Evolutionary conservation across 2,888 invertebrate species (phyloP).

Genomic region (Xestia c-nigrum): DNA sequence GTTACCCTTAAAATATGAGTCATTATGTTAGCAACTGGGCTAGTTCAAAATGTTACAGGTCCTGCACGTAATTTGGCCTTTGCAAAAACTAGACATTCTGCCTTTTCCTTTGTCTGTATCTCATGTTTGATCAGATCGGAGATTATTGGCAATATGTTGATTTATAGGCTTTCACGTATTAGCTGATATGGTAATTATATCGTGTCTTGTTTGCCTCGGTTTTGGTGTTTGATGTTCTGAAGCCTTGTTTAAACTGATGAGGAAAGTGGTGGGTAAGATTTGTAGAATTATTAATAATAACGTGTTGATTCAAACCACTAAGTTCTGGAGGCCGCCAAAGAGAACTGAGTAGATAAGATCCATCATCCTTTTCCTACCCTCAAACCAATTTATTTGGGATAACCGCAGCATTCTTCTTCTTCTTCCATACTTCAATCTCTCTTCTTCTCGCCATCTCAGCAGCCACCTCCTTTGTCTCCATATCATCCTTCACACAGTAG

Average conservation of each 20-base stretch:
- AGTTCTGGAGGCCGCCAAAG: not conserved
- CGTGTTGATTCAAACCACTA: not conserved
- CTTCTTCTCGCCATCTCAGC: no score
- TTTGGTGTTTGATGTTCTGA: constrained; percentile 36
- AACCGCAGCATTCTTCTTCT: no score
- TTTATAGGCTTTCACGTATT: constrained; percentile 47
- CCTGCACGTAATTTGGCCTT: not conserved
- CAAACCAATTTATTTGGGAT: no score
- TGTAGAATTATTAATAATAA: not conserved
- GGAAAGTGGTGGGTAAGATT: constrained; percentile 14
- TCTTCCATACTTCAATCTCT: no score
- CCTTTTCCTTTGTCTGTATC: not conserved
- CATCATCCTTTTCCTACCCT: no score
- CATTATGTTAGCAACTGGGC: not conserved
- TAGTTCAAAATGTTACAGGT: not conserved
- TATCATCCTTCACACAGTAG: not conserved
- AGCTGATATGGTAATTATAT: constrained; percentile 40
- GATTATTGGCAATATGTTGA: constrained; percentile 52
- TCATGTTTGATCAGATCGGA: constrained; percentile 46
- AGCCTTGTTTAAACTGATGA: constrained; percentile 13
- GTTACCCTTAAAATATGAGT: not conserved
- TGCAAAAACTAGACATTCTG: constrained; percentile 12
- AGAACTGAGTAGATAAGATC: not conserved
- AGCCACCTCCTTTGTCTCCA: no score
- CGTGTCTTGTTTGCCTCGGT: constrained; percentile 34